Evolutionary conservation across 2,113 vertebrate genomes (phyloP), one percentile per base, ranked within the genome.

Genomic region (Cyprinodon tularosa): DNA sequence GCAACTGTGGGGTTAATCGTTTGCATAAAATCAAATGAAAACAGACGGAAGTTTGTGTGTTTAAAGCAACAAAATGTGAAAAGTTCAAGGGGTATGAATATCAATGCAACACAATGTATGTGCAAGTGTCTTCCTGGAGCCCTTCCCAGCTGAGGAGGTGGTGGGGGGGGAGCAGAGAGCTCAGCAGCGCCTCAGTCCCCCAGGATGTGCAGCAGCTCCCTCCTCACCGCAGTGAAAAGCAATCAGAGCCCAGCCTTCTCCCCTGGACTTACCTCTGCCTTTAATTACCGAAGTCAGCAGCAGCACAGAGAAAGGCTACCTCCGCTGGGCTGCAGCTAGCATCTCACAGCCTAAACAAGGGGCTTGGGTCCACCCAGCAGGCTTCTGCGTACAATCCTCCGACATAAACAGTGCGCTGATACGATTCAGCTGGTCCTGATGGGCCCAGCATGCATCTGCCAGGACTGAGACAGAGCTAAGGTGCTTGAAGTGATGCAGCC

Each of bases 201-300:
- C 72, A 85, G 90, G 92, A 92, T 85, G 72, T 29, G 86, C 84
- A 91, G 90, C 89, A 91, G 86, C 88, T 92, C 88, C 85, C 87
- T 89, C 83, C 93, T 93, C 69, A 68, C 63, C 72, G 93, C 90
- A 87, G 93, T 87, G 89, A 93, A 94, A 94, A 93, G 93, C 93
- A 94, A 95, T 95, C 92, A 94, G 89, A 89, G 85, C 85, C 79
- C 78, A 86, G 90, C 85, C 85, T 87, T 90, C 92, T 93, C 92
- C 88, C 90, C 85, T 90, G 91, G 93, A 92, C 92, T 91, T 90
- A 94, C 93, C 93, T 93, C 90, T 82, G 87, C 88, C 91, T 93
- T 92, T 95, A 94, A 95, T 95, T 95, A 95, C 93, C 91, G 88
- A 88, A 81, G 80, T 78, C 90, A 72, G 81, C 76, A 69, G 84